Percentiles rank a stretch among this genome's conserved stretches.
Evolutionary conservation across 2,888 invertebrate species (phyloP).

Genomic region (Atethmia centrago): DNA sequence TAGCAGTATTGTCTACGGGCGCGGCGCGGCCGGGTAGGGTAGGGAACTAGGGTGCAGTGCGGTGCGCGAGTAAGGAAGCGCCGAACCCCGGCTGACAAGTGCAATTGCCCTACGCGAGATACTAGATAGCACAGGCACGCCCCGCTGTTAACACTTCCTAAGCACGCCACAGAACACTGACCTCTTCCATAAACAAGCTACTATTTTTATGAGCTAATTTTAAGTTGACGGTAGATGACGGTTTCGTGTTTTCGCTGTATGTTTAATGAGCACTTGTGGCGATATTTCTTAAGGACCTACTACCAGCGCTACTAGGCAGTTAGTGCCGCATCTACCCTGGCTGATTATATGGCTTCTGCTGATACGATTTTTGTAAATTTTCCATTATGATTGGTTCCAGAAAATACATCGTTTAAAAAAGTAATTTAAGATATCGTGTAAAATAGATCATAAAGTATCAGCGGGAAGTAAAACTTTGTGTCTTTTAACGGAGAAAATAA

Average conservation of each 20-base stretch:
- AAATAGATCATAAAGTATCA: background rate
- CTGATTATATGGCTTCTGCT: background rate
- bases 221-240: conserved; percentile 27
- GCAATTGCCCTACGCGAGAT: conserved; percentile 82
- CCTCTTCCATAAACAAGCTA: conserved; percentile 69
- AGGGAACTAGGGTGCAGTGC: conserved; percentile 57
- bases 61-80: conserved; percentile 62
- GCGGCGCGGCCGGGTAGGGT: conserved; percentile 41
- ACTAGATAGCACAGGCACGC: conserved; percentile 85
- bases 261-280: background rate
- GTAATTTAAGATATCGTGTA: too few relatives aligned
- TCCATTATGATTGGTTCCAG: background rate
- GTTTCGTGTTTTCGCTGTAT: background rate
- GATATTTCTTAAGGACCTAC: background rate
- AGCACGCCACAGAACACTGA: conserved; percentile 80
- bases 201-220: conserved; percentile 65
- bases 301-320: background rate
- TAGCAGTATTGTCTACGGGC: conserved; percentile 54
- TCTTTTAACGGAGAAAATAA: background rate
- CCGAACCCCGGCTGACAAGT: conserved; percentile 81
- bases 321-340: background rate
- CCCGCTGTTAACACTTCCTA: conserved; percentile 83
- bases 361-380: background rate
- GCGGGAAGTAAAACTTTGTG: background rate
- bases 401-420: background rate